Conservation (phyloP, 1,140 invertebrate species). For the Dysdera silvatica region DNA sequence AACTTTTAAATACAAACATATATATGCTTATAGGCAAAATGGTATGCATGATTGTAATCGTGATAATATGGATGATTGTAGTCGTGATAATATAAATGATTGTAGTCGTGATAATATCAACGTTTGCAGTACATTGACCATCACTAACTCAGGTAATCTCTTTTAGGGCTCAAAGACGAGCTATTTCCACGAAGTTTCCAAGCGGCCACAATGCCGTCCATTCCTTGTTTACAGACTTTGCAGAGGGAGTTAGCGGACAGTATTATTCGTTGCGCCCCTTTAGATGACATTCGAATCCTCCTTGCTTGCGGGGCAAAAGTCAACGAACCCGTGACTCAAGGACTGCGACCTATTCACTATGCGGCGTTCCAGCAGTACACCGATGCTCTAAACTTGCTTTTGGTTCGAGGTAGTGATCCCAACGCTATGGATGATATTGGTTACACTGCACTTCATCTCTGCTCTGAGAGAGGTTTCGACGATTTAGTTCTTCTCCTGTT, state of each 20-base stretch:
- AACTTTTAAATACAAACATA: no score
- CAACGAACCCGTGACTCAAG: conserved; percentile 51
- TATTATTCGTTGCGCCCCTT: conserved; percentile 73
- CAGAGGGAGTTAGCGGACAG: conserved; percentile 81
- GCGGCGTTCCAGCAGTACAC: conserved; percentile 76
- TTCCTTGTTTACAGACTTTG: conserved; percentile 41
- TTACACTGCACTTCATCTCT: conserved; percentile 77
- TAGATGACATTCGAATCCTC: conserved; percentile 77
- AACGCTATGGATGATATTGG: conserved; percentile 79
- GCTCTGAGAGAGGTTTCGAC: conserved; percentile 68
- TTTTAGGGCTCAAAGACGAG: no score
- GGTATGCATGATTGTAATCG: no score
- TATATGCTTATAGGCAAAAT: no score
- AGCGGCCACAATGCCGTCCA: conserved; percentile 33
- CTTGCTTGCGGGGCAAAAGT: conserved; percentile 76
- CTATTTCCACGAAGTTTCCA: no score
- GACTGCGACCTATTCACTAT: conserved; percentile 80
- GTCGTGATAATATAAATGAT: no score
- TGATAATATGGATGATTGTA: no score
- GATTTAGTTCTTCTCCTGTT: conserved; percentile 57
- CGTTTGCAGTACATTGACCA: no score
- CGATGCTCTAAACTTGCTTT: conserved; percentile 65
- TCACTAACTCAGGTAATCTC: no score
- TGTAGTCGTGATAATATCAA: no score
- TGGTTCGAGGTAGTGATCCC: conserved; percentile 67